Evolutionary conservation across 2,888 invertebrate species (phyloP).

Genomic region (Eupithecia vulgata): DNA sequence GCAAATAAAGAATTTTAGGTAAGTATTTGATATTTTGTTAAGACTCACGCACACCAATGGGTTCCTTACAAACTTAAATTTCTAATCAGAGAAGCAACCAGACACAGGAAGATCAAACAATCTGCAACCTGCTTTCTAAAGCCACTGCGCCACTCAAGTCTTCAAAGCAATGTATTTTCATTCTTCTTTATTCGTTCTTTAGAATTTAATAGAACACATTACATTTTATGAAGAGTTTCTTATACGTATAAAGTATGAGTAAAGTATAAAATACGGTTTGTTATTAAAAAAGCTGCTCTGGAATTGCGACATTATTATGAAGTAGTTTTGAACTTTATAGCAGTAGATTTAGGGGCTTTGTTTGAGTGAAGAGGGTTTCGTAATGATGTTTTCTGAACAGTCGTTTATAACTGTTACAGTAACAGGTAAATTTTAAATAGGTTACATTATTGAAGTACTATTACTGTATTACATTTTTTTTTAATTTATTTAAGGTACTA

Average conservation of each 20-base stretch:
- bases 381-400: constrained; percentile 1
- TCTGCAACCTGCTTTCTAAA: background rate
- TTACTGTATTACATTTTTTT: too few relatives aligned
- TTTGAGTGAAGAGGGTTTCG: constrained; percentile 2
- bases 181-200: background rate
- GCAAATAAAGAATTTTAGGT: too few relatives aligned
- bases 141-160: background rate
- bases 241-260: background rate
- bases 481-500: too few relatives aligned
- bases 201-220: background rate
- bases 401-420: background rate
- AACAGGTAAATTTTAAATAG: too few relatives aligned
- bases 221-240: background rate
- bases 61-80: too few relatives aligned
- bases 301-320: background rate
- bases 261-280: background rate
- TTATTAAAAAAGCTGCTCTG: background rate
- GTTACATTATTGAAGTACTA: too few relatives aligned
- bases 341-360: background rate
- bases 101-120: background rate
- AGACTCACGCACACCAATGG: too few relatives aligned
- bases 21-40: too few relatives aligned
- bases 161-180: background rate
- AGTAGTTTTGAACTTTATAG: background rate
- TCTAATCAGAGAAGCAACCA: too few relatives aligned